phyloP scores from a whole-genome alignment of 1,140 invertebrate species.

The Penaeus chinensis region DNA sequence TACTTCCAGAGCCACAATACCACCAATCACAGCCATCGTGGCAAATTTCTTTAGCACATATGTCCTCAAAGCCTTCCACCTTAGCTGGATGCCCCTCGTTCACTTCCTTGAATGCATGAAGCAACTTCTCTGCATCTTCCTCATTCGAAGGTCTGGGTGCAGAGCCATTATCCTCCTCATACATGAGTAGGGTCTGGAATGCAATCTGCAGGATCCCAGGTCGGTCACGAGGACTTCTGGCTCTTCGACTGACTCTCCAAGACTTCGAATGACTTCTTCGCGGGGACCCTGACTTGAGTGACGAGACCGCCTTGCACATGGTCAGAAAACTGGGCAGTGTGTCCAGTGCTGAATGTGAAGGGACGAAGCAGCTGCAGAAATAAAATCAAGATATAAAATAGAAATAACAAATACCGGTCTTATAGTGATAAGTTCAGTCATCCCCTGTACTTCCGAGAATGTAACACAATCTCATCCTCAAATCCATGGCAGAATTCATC shows the following conservation, averaged over 20 bases:
- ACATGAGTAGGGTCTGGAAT: constrained; percentile 86
- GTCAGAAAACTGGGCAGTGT: constrained; percentile 78
- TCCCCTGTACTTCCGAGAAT: constrained; percentile 87
- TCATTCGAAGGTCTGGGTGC: constrained; percentile 84
- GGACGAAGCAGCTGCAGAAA: constrained; percentile 80
- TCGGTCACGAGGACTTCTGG: constrained; percentile 90
- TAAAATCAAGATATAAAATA: neutral
- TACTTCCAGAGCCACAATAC: constrained; percentile 75
- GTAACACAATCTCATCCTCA: constrained; percentile 93
- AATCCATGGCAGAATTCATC: constrained; percentile 92
- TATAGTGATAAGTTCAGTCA: constrained; percentile 80
- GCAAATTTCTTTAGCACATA: constrained; percentile 82
- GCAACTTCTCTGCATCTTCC: constrained; percentile 82
- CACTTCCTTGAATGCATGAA: constrained; percentile 77
- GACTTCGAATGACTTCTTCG: constrained; percentile 83
- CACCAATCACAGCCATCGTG: constrained; percentile 85
- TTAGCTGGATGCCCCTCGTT: constrained; percentile 72
- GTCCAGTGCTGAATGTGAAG: constrained; percentile 97
- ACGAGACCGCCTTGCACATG: constrained; percentile 85
- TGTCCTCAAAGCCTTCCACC: constrained; percentile 79
- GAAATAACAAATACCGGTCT: neutral
- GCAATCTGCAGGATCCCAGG: constrained; percentile 90
- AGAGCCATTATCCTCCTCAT: constrained; percentile 71
- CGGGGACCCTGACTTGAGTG: constrained; percentile 97
- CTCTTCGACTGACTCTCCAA: constrained; percentile 80